Base-by-base conservation (phyloP, 2,113 vertebrate genomes). In the Excalfactoria chinensis region DNA sequence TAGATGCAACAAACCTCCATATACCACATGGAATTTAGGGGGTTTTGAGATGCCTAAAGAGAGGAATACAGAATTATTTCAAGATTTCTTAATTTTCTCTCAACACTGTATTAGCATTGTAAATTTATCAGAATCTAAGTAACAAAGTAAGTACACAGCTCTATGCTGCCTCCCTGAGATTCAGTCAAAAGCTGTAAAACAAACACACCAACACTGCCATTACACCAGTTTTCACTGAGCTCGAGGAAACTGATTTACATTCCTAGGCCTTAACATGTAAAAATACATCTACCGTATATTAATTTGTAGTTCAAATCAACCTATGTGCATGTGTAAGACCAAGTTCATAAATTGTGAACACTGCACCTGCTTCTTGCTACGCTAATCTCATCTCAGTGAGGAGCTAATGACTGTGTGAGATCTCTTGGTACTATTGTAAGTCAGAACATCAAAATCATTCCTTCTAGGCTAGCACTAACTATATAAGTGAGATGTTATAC, bases 11-110 rank as follows among this genome's bases (percentile, higher is more conserved):
- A 95, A 98, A 99, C 98, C 98, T 98, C 98, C 41, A 97, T 88
- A 98, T 98, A 98, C 98, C 98, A 98, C 97, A 98, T 94, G 97
- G 97, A 97, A 98, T 97, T 98, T 97, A 97, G 82, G 90, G 90
- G 93, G 95, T 85, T 97, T 95, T 97, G 95, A 97, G 96, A 97
- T 89, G 83, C 98, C 98, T 98, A 97, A 95, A 95, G 94, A 93
- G 90, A 98, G 93, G 96, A 98, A 98, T 90, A 98, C 64, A 98
- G 80, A 98, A 96, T 97, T 86, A 97, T 92, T 97, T 97, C 94
- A n/a, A 94, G 73, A 37, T 77, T 53, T 66, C 63, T 93, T 76
- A 21, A 20, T 83, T 88, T 94, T 82, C 51, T 91, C 70, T 79
- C 60, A 70, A 28, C 25, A 28, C 4, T 71, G 19, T 64, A 84